Conservation (phyloP, 2,888 invertebrate genomes). For the Lordiphosa andalusiaca region DNA sequence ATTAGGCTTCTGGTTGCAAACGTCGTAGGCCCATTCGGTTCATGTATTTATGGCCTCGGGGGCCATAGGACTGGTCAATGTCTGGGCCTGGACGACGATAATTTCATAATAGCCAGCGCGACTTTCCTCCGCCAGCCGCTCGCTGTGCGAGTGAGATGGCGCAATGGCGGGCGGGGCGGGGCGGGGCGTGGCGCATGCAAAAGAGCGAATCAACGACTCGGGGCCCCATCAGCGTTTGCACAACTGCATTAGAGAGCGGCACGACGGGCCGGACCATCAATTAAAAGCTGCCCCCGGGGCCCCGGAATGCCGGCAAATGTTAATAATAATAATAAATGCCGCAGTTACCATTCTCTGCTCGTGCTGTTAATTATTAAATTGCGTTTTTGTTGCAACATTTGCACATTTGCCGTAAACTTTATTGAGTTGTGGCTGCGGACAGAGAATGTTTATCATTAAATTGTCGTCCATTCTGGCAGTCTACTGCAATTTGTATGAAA, state of each 20-base stretch:
- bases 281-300: conserved; percentile 60
- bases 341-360: conserved; percentile 36
- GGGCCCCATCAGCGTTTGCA: conserved; percentile 56
- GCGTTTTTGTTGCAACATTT: conserved; percentile 74
- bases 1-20: conserved; percentile 79
- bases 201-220: conserved; percentile 56
- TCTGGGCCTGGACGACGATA: conserved; percentile 62
- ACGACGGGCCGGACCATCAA: conserved; percentile 55
- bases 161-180: conserved; percentile 44
- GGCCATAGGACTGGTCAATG: conserved; percentile 58
- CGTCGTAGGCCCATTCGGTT: conserved; percentile 60
- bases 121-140: neutral
- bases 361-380: conserved; percentile 75
- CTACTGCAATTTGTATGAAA: conserved; percentile 72
- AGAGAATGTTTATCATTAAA: conserved; percentile 68
- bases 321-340: conserved; percentile 73
- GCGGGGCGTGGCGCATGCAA: conserved; percentile 72
- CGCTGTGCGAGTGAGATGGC: conserved; percentile 45
- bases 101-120: conserved; percentile 69
- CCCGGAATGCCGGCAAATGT: conserved; percentile 65
- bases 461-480: conserved; percentile 59
- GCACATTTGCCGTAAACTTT: conserved; percentile 61
- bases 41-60: conserved; percentile 73
- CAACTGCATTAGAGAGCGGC: conserved; percentile 71
- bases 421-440: conserved; percentile 62